A percentile compares a stretch with the other conserved stretches of the same genome.
These are phyloP conservation scores for Sicus ferrugineus DNA, from an alignment of 2,888 invertebrate species.

Conservation along the genomic window DNA sequence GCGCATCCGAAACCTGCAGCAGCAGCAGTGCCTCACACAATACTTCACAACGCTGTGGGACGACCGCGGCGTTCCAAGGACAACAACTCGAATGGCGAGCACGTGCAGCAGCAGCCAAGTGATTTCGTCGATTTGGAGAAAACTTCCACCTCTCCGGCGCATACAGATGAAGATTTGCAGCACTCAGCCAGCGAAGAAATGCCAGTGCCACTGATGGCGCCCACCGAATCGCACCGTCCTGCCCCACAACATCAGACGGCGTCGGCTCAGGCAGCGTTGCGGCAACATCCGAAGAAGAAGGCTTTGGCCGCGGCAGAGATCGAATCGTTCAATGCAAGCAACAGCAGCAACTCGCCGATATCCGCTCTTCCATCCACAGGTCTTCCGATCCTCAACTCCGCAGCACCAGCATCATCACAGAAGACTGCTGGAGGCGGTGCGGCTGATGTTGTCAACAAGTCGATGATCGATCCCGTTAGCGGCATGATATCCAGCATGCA, in stretches of 20 bases:
- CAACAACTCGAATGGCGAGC: conserved; percentile 73
- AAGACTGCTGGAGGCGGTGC: conserved; percentile 60
- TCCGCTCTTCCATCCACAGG: conserved; percentile 48
- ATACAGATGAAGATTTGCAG: conserved; percentile 23
- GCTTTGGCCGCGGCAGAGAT: conserved; percentile 59
- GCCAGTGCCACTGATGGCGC: conserved; percentile 3
- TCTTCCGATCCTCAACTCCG: conserved; percentile 52
- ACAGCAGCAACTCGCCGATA: conserved; percentile 36
- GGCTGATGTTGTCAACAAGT: conserved; percentile 68
- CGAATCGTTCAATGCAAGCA: conserved; percentile 48
- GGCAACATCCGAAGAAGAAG: conserved; percentile 60
- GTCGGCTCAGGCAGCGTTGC: conserved; percentile 38
- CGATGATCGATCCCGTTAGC: conserved; percentile 78
- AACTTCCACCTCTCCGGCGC: conserved; percentile 21
- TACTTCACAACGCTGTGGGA: conserved; percentile 60
- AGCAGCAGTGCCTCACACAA: conserved; percentile 26
- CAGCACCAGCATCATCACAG: conserved; percentile 51
- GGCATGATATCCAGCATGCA: conserved; percentile 74
- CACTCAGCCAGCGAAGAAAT: conserved; percentile 30
- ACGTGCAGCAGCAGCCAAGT: conserved; percentile 60
- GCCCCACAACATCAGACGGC: too few species aligned
- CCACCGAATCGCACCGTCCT: neutral
- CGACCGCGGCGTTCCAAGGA: conserved; percentile 71
- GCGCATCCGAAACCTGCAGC: conserved; percentile 56
- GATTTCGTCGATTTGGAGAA: neutral